Conservation (phyloP, 2,113 vertebrate species). For the Phainopepla nitens region DNA sequence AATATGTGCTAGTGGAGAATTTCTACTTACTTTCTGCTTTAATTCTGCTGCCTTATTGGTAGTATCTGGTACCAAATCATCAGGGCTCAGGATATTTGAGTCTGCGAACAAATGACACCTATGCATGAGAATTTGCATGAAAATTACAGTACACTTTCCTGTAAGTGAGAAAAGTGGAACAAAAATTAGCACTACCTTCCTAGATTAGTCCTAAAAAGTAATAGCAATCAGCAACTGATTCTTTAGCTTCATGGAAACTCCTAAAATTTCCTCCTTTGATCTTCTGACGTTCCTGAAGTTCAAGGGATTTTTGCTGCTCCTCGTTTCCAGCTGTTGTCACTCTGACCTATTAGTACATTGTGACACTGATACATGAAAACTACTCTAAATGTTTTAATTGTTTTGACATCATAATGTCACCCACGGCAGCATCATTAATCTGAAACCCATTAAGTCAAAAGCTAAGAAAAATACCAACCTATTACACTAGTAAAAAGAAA, state of each 20-base stretch:
- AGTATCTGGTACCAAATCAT: conserved; percentile 72
- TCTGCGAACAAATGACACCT: conserved; percentile 59
- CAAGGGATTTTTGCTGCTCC: not conserved
- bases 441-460: not conserved
- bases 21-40: conserved; percentile 48
- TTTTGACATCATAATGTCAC: not conserved
- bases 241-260: not conserved
- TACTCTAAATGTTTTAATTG: not conserved
- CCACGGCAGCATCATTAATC: not conserved
- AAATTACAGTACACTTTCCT: fast-evolving
- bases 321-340: not conserved
- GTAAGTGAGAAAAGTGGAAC: not conserved
- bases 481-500: not conserved
- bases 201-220: not conserved
- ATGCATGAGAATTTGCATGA: not conserved
- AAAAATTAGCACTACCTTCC: not conserved
- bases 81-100: conserved; percentile 83
- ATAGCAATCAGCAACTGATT: no score
- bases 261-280: not conserved
- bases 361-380: not conserved
- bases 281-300: not conserved
- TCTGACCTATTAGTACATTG: not conserved
- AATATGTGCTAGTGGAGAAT: not conserved
- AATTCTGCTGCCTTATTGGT: not conserved
- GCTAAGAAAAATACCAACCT: not conserved